Evolutionary conservation across 2,113 vertebrate genomes (phyloP).

Genomic region (Epinephelus moara): DNA sequence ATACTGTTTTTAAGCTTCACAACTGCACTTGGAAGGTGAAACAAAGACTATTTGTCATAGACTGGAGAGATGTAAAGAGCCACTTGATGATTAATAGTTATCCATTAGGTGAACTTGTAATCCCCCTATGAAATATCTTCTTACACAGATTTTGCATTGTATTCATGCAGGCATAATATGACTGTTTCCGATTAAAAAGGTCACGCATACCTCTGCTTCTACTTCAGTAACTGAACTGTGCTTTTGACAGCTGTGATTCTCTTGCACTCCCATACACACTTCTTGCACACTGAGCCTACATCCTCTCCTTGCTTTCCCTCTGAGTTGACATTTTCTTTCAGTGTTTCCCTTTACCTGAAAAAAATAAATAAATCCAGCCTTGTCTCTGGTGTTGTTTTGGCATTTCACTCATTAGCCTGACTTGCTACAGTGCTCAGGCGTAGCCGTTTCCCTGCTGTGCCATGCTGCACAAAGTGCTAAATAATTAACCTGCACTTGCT

Average conservation of each 20-base stretch:
- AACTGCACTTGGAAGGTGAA: background rate
- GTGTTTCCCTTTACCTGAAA: constrained; percentile 1
- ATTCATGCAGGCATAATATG: background rate
- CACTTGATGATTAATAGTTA: background rate
- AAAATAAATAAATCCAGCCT: constrained; percentile 24
- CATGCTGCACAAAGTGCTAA: constrained; percentile 32
- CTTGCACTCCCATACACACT: background rate
- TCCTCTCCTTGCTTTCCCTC: background rate
- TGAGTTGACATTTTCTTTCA: constrained; percentile 10
- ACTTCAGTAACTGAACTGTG: background rate
- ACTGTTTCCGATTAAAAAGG: background rate
- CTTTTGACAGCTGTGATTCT: background rate
- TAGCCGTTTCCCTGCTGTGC: constrained; percentile 25
- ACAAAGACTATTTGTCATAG: background rate
- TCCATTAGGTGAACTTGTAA: background rate
- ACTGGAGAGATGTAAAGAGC: no score
- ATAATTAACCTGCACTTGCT: constrained; percentile 61
- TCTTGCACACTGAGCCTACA: background rate
- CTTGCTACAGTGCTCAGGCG: constrained; percentile 11
- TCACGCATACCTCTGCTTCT: background rate
- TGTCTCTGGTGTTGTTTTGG: constrained; percentile 30
- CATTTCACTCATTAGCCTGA: constrained; percentile 49
- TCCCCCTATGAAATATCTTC: background rate
- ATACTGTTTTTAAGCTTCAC: background rate
- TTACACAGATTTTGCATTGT: background rate